Evolutionary conservation across 2,113 vertebrate species (phyloP).

Genomic region (Garra rufa): DNA sequence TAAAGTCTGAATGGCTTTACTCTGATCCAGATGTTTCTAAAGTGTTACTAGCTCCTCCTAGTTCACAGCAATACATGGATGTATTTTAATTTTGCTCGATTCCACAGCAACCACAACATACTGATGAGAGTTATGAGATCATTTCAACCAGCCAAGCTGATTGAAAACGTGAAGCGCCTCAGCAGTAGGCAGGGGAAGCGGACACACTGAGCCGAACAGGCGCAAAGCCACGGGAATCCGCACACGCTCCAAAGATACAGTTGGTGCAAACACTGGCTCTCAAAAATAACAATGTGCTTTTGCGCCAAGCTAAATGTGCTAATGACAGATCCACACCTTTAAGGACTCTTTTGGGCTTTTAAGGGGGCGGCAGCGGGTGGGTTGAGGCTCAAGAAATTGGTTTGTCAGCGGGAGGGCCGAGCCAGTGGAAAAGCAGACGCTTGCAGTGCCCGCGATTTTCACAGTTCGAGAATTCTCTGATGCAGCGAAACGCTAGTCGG

Average conservation of each 20-base stretch:
- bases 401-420: constrained; percentile 72
- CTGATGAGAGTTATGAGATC: constrained; percentile 59
- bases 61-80: background rate
- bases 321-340: constrained; percentile 79
- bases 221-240: constrained; percentile 70
- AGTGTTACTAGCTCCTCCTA: constrained; percentile 54
- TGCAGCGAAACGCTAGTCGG: constrained; percentile 68
- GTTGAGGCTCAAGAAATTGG: constrained; percentile 41
- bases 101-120: background rate
- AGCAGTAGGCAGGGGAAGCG: constrained; percentile 60
- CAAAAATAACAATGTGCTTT: constrained; percentile 75
- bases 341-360: constrained; percentile 73
- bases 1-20: constrained; percentile 84
- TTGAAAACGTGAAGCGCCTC: constrained; percentile 34
- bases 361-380: constrained; percentile 28
- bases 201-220: constrained; percentile 59
- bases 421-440: constrained; percentile 65
- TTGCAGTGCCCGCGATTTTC: constrained; percentile 29
- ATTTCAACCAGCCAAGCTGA: constrained; percentile 38
- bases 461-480: constrained; percentile 67
- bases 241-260: constrained; percentile 72
- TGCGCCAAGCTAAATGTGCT: constrained; percentile 71
- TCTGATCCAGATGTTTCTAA: constrained; percentile 73
- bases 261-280: constrained; percentile 73
- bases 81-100: background rate